Conservation (phyloP, 2,113 vertebrate species). For the Heterochromis multidens region DNA sequence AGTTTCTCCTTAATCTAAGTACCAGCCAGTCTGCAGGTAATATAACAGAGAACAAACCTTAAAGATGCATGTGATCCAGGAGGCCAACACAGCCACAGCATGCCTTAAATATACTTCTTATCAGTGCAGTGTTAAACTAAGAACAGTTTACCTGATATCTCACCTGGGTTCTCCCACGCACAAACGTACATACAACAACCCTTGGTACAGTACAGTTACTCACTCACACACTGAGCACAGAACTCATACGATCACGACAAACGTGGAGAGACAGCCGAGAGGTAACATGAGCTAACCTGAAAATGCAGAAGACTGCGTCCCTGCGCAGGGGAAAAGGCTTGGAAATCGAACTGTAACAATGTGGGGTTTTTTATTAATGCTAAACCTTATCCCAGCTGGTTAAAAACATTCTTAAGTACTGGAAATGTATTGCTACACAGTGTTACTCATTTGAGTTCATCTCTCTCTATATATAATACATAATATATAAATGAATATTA, state of each 20-base stretch:
- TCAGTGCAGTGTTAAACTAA: conserved; percentile 62
- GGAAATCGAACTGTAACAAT: conserved; percentile 34
- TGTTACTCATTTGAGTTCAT: conserved; percentile 73
- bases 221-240: conserved; percentile 51
- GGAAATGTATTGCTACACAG: conserved; percentile 77
- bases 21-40: conserved; percentile 31
- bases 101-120: conserved; percentile 60
- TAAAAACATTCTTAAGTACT: conserved; percentile 78
- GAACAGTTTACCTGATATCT: conserved; percentile 65
- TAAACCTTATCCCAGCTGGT: conserved; percentile 64
- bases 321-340: conserved; percentile 51
- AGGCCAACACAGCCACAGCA: conserved; percentile 49
- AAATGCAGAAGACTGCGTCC: conserved; percentile 44
- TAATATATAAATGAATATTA: conserved; percentile 76
- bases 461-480: conserved; percentile 69
- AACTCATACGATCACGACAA: conserved; percentile 43
- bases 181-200: conserved; percentile 35
- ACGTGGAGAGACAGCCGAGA: conserved; percentile 53
- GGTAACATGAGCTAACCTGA: conserved; percentile 72
- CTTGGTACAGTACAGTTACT: conserved; percentile 31
- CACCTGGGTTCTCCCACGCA: conserved; percentile 45
- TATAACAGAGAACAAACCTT: conserved; percentile 45
- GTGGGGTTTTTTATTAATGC: conserved; percentile 22
- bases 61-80: conserved; percentile 56
- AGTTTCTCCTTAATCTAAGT: conserved; percentile 22